Evolutionary conservation across 2,113 vertebrate species (phyloP).

Genomic region (Etheostoma spectabile): DNA sequence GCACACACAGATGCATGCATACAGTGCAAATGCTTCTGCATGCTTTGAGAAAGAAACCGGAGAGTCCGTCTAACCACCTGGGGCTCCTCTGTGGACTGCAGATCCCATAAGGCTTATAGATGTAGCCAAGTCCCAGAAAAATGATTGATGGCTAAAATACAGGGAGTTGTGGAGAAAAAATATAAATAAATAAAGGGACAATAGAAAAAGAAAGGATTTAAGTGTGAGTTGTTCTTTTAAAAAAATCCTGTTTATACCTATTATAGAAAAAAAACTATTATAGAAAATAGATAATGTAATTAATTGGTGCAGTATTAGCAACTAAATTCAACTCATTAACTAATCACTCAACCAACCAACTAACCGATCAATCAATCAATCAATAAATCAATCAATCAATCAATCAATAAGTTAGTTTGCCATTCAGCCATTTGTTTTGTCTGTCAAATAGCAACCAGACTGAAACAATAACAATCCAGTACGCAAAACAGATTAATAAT

Average conservation of each 20-base stretch:
- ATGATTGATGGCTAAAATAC: constrained; percentile 57
- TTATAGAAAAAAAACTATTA: constrained; percentile 1
- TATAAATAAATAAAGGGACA: constrained; percentile 5
- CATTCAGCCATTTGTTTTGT: background rate
- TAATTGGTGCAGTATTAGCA: background rate
- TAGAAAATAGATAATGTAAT: background rate
- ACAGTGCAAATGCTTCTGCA: constrained; percentile 16
- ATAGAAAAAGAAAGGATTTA: background rate
- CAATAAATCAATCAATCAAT: background rate
- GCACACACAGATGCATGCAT: constrained; percentile 31
- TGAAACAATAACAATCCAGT: constrained; percentile 26
- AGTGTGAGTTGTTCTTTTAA: background rate
- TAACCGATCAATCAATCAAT: too few species aligned
- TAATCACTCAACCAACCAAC: too few species aligned
- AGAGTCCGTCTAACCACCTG: constrained; percentile 62
- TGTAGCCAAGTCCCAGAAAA: constrained; percentile 26
- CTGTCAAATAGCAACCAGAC: background rate
- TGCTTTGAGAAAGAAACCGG: constrained; percentile 52
- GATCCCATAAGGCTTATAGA: constrained; percentile 62
- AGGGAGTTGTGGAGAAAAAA: constrained; percentile 32
- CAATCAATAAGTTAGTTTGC: background rate
- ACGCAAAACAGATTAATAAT: constrained; percentile 50
- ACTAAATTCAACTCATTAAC: background rate
- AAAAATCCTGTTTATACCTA: background rate
- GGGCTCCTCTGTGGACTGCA: constrained; percentile 52